Base-by-base conservation (phyloP, 2,888 invertebrate species). In the Pasiphila rectangulata region DNA sequence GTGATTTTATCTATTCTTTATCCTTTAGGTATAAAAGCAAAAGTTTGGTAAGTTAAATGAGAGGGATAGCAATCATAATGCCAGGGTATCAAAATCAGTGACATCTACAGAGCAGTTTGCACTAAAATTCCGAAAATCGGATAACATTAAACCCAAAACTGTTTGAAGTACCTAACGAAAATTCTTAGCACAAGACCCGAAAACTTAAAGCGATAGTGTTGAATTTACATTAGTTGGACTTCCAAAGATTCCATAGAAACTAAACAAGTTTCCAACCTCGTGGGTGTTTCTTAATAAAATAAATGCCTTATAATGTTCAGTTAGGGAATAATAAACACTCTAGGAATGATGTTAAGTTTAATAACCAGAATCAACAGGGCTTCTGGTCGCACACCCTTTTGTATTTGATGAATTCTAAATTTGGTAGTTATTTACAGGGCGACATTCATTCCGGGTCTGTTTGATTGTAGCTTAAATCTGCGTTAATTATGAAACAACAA, bases 251-350 rank as follows among this genome's bases (percentile, higher is more conserved):
- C 47, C 43, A 35, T 5, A 40, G 29, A 52, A 55, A 53, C 47
- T 49, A 43, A 55, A 51, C 42, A 47, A 57, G 40, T 57, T 48
- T 45, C 37, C 20, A 35, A 46, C 45, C 49, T 34, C 43, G 55
- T 43, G 38, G 48, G 47, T 44, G 50, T 51, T 48, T 42, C 27
- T n/a, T 34, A 57, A 57, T 55, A 46, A 53, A 55, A 56, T 54
- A 47, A 46, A 43, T 44, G 30, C 24, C 41, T 23, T 41, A 38
- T 49, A 50, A 47, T 57, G 53, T 51, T 35, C 47, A 44, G 46
- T 35, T 39, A 17, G 39, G 25, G 37, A 47, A 54, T 46, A 45
- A 37, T 40, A 56, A 46, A 37, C 19, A 42, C 35, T 45, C 41
- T 29, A 16, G 9, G 19, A 38, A 35, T 3, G 6, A 36, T 37